phyloP scores from a whole-genome alignment of 1,140 invertebrate genomes.

The Platorchestia sp. region DNA sequence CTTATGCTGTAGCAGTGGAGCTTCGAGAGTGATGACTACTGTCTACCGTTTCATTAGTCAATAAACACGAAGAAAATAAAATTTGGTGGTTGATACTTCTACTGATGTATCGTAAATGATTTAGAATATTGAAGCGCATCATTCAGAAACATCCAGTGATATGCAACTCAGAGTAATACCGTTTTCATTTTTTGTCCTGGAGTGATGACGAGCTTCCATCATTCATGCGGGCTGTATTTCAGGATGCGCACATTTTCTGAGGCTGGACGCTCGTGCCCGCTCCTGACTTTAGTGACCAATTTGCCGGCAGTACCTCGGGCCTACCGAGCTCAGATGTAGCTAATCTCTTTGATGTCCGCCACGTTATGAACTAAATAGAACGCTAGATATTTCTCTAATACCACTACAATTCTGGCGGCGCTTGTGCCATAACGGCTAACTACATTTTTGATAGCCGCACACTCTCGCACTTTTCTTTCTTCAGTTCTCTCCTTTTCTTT shows the following conservation, averaged over 20 bases:
- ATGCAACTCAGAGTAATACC: not conserved
- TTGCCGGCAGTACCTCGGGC: not conserved
- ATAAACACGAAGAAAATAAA: no score
- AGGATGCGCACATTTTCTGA: not conserved
- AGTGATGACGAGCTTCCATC: not conserved
- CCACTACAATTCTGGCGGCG: not conserved
- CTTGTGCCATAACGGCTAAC: not conserved
- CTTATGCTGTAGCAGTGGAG: no score
- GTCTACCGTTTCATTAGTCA: no score
- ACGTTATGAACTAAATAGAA: slow-evolving; percentile 36
- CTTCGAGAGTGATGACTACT: no score
- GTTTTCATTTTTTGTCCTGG: not conserved
- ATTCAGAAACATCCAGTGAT: not conserved
- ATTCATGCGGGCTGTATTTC: not conserved
- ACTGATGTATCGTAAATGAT: no score
- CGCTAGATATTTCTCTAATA: not conserved
- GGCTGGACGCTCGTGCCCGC: not conserved
- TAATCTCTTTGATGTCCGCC: slow-evolving; percentile 22
- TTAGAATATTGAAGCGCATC: not conserved
- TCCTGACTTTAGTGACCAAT: slow-evolving; percentile 14
- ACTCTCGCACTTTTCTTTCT: not conserved
- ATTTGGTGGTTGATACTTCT: no score
- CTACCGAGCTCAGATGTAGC: slow-evolving; percentile 34
- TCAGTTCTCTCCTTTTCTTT: not conserved
- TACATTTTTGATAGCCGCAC: not conserved